Base-by-base conservation (phyloP, 2,113 vertebrate species). In the Gambusia affinis region DNA sequence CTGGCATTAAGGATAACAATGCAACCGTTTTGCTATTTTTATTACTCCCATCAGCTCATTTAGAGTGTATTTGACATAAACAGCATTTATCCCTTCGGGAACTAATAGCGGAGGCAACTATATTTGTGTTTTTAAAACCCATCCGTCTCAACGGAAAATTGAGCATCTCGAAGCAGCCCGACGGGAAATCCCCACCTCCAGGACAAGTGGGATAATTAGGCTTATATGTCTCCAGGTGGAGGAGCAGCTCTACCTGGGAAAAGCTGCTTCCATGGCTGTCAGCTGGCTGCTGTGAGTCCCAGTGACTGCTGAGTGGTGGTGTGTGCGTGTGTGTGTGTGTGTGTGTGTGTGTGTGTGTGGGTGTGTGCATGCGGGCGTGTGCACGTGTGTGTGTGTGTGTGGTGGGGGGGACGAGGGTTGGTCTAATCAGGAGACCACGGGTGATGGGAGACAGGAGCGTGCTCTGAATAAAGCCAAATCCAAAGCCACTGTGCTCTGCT, bases 371-470 rank as follows among this genome's bases (percentile, higher is more conserved):
- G 5, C 2, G 30, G 2, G 30, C 3, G 31, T 31, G 31, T 31
- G 31, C 5, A 4, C 5, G 31, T 31, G 31, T 31, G 31, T 31
- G 31, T 33, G 31, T 33, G 31, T 33, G 31, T 33, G 1, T 7
- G 31, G 31, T 47, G 66, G 62, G 54, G 57, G 54, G 4, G 60
- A 30, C 3, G 30, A 30, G 24, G 14, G 33, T 68, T 39, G 64
- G 57, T 76, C 81, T 80, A 88, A 90, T 92, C 87, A 89, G 86
- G 73, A 82, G 79, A 85, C 85, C 78, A 73, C 33, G 82, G 78
- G 81, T 75, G 85, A 89, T 75, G 70, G 76, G 80, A 88, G 85
- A 85, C 83, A 85, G 86, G 79, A 57, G 77, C 64, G 78, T 88
- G 84, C 81, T 83, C 75, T 2, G 81, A 90, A 90, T 88, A 89